These are phyloP conservation scores for Acridotheres tristis DNA, from an alignment of 2,797 vertebrate species.

Conservation along the genomic window DNA sequence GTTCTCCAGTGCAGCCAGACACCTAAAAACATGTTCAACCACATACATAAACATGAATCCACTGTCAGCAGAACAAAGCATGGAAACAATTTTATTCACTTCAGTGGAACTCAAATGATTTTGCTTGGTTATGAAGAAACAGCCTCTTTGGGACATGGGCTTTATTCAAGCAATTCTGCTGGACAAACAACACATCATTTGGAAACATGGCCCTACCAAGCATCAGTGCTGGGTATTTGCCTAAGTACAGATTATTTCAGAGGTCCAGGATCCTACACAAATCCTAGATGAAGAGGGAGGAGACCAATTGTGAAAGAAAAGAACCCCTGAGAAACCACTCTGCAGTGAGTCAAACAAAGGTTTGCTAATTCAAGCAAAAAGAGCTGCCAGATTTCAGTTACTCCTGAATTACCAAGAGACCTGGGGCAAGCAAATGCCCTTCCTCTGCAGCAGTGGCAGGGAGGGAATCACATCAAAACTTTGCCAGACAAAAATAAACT, in stretches of 20 bases:
- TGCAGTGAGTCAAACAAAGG: neutral
- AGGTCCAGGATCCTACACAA: neutral
- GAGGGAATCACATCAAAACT: neutral
- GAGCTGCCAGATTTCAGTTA: neutral
- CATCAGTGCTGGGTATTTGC: neutral
- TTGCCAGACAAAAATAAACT: neutral
- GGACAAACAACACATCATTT: neutral
- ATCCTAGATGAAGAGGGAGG: neutral
- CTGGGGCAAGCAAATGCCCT: neutral
- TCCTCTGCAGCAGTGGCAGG: neutral
- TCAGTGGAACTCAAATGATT: neutral
- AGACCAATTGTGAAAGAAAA: neutral
- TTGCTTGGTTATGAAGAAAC: neutral
- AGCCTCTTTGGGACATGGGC: neutral
- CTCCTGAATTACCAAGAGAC: neutral
- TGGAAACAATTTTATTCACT: neutral
- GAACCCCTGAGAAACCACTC: neutral
- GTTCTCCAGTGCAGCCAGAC: neutral
- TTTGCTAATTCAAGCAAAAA: slow-evolving; percentile 2
- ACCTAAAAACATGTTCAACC: neutral
- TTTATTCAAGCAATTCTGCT: neutral
- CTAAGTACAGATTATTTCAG: neutral
- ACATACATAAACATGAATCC: neutral
- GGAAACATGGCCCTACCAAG: neutral
- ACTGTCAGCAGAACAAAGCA: neutral